Evolutionary conservation across 92 coral and sea anemone species (phyloP), one percentile per base, ranked within the genome.

Genomic region (Virgularia gustaviana): DNA sequence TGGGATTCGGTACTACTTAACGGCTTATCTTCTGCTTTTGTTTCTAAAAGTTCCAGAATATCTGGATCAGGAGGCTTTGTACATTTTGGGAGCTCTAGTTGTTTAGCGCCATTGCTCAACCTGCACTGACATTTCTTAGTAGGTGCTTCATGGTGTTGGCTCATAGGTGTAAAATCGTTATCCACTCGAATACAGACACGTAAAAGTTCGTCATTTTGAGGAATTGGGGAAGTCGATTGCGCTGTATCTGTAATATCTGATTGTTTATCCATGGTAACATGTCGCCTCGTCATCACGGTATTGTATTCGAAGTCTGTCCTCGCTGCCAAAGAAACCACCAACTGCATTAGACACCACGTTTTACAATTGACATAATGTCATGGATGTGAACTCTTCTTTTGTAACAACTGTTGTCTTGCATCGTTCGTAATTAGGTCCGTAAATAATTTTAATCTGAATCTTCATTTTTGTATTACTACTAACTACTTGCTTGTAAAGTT

Each of bases 171-270:
- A 27, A 57, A 57, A 27, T 57, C 64, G 9, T 57, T 31, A 25
- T 57, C 64, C 37, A 57, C 64, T 57, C 64, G 64, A 18, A 57
- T 6, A 31, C 37, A 57, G n/a, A 57, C 37, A 57, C 64, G 64
- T 28, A 24, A 24, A 6, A 57, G 16, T 28, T 57, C n/a, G 34
- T 57, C 39, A 31, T 57, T 9, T 24, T 31, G 16, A 57, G 33
- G 37, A 13, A 28, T 57, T 1, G 37, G 37, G 37, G 39, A 24
- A 57, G 37, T 6, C 10, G 37, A 27, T 28, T 29, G 64, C 16
- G 28, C 39, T 12, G 64, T 41, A 57, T 57, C 64, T 20, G 13
- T 28, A 28, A 57, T 29, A 15, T 57, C 64, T 16, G 37, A 28
- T 31, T 57, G 36, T 28, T 57, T 57, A 9, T 28, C n/a, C 39